Evolutionary conservation across 2,113 vertebrate genomes (phyloP).

Genomic region (Leptocoma aspasia): DNA sequence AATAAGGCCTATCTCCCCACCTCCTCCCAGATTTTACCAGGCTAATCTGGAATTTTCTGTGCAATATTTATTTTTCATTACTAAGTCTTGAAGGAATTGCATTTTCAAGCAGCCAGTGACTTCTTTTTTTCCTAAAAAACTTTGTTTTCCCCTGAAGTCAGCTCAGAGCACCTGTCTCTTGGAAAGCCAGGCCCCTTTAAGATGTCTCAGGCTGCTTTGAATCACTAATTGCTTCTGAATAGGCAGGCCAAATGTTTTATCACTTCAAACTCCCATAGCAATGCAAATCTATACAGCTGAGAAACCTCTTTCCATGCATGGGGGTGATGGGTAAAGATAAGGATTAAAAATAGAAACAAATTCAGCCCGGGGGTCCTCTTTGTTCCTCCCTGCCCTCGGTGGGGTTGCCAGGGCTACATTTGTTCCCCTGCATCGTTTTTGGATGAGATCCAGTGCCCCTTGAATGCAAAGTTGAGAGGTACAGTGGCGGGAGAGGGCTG

Average conservation of each 20-base stretch:
- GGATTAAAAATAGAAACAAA: conserved; percentile 54
- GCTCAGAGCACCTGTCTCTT: conserved; percentile 5
- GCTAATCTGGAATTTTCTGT: neutral
- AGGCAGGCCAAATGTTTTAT: conserved; percentile 39
- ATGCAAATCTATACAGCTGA: conserved; percentile 52
- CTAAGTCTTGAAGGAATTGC: neutral
- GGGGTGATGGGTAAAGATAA: conserved; percentile 45
- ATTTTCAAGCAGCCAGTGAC: neutral
- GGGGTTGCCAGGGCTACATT: conserved; percentile 51
- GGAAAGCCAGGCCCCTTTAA: conserved; percentile 15
- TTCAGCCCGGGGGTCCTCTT: conserved; percentile 19
- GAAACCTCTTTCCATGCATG: conserved; percentile 16
- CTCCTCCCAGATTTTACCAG: neutral
- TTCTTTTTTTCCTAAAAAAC: neutral
- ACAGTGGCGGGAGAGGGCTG: neutral
- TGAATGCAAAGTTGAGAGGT: conserved; percentile 32
- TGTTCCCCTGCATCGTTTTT: conserved; percentile 40
- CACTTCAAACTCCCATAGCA: conserved; percentile 32
- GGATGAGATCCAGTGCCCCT: neutral
- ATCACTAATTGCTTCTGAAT: conserved; percentile 39
- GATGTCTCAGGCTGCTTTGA: conserved; percentile 15
- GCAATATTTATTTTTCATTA: neutral
- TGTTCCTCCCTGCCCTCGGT: conserved; percentile 7
- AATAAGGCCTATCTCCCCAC: neutral
- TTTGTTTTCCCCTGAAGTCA: neutral